Conservation (phyloP, 2,888 invertebrate genomes). For the Thalpophila matura region DNA sequence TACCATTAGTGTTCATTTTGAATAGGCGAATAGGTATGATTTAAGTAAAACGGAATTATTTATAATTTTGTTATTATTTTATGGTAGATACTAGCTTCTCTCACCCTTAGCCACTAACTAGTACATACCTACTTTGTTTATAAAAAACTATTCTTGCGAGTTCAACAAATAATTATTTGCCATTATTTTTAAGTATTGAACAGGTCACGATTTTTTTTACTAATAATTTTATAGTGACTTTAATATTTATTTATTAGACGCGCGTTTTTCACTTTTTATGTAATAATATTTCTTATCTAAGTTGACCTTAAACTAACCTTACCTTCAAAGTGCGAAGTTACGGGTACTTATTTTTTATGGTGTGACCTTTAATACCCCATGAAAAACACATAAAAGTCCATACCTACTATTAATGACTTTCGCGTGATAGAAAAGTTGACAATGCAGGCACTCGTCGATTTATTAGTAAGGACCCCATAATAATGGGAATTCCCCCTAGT, state of each 20-base stretch:
- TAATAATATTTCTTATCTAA: conserved; percentile 46
- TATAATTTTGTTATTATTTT: too few relatives aligned
- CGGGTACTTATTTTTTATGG: conserved; percentile 65
- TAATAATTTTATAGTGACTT: not conserved
- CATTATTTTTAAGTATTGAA: not conserved
- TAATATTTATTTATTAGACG: conserved; percentile 21
- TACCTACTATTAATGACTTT: conserved; percentile 37
- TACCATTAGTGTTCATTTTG: too few relatives aligned
- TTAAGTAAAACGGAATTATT: too few relatives aligned
- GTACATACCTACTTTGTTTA: too few relatives aligned
- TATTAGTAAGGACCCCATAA: conserved; percentile 27
- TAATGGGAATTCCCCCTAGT: conserved; percentile 16
- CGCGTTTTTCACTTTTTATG: conserved; percentile 9
- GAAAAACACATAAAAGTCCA: conserved; percentile 60
- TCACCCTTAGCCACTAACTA: too few relatives aligned
- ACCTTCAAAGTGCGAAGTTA: conserved; percentile 55
- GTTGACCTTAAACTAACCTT: conserved; percentile 46
- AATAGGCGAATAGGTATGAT: too few relatives aligned
- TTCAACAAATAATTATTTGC: conserved; percentile 1
- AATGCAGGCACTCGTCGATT: conserved; percentile 53
- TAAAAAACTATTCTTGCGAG: not conserved
- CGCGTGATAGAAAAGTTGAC: conserved; percentile 55
- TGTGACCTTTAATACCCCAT: conserved; percentile 62
- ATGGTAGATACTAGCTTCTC: too few relatives aligned
- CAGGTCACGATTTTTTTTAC: conserved; percentile 7